These are phyloP conservation scores for Poecilia velifera DNA, from an alignment of 2,797 vertebrate species.

Conservation along the genomic window DNA sequence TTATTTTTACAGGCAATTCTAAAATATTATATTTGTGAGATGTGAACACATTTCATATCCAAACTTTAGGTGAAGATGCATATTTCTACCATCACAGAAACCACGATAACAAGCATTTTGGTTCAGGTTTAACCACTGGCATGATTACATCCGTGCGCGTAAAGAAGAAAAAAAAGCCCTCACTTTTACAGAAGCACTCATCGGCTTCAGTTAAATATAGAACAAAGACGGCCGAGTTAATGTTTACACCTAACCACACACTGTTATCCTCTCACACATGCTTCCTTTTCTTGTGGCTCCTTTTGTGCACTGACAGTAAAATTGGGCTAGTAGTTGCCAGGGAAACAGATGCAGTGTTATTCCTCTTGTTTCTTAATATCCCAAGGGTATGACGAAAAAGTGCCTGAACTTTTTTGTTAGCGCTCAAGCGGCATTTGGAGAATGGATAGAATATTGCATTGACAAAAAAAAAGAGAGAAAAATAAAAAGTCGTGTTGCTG, in stretches of 20 bases:
- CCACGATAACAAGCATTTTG: background rate
- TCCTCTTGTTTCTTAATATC: conserved; percentile 59
- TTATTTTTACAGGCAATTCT: background rate
- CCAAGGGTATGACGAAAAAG: conserved; percentile 42
- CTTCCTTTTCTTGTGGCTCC: conserved; percentile 35
- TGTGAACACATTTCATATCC: background rate
- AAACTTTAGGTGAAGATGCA: background rate
- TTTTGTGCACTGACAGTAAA: conserved; percentile 64
- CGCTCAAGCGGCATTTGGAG: conserved; percentile 25
- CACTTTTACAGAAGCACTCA: background rate
- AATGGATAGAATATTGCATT: conserved; percentile 12
- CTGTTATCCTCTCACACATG: conserved; percentile 15
- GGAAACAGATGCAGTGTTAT: conserved; percentile 77
- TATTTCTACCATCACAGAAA: background rate
- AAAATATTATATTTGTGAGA: background rate
- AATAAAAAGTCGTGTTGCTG: conserved; percentile 4
- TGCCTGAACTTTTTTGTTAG: conserved; percentile 45
- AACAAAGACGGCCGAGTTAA: conserved; percentile 2
- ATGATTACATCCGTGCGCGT: background rate
- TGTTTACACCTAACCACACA: conserved; percentile 14
- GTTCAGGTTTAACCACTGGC: background rate
- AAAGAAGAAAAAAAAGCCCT: background rate
- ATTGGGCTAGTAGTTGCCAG: conserved; percentile 72
- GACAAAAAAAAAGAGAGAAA: background rate
- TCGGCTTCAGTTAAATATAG: conserved; percentile 17